Percentiles rank a stretch among this genome's conserved stretches.
phyloP scores from a whole-genome alignment of 2,113 vertebrate genomes.

The Leiothrix lutea region DNA sequence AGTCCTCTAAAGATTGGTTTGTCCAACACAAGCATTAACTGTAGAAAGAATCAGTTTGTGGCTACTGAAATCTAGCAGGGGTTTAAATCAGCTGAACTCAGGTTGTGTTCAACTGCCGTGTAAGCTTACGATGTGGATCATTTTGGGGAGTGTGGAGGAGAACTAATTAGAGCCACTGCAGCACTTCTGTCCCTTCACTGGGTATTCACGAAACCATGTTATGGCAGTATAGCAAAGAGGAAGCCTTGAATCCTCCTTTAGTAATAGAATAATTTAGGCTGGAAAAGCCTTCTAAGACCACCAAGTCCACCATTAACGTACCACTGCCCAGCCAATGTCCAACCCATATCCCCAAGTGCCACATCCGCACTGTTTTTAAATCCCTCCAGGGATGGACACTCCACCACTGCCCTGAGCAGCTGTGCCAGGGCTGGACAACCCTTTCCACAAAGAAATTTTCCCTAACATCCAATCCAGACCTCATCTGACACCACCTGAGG shows the following conservation, averaged over 20 bases:
- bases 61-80: not conserved
- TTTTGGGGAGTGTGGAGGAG: rapidly evolving
- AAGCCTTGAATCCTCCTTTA: not conserved
- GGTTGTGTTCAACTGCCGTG: not conserved
- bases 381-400: too few species aligned
- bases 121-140: rapidly evolving
- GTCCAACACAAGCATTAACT: rapidly evolving
- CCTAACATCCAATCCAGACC: not conserved
- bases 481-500: rapidly evolving
- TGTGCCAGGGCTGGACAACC: not conserved
- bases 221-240: not conserved
- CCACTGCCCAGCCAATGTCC: too few species aligned
- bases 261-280: not conserved
- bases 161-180: rapidly evolving
- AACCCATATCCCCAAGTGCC: rapidly evolving
- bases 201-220: not conserved
- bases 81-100: not conserved
- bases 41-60: not conserved
- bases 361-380: rapidly evolving
- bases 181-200: not conserved
- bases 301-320: not conserved
- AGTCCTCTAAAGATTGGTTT: not conserved
- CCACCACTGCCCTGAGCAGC: not conserved
- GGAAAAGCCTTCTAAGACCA: not conserved
- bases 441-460: not conserved